phyloP scores from a whole-genome alignment of 2,888 invertebrate species.

The Drosophila mayaguana region DNA sequence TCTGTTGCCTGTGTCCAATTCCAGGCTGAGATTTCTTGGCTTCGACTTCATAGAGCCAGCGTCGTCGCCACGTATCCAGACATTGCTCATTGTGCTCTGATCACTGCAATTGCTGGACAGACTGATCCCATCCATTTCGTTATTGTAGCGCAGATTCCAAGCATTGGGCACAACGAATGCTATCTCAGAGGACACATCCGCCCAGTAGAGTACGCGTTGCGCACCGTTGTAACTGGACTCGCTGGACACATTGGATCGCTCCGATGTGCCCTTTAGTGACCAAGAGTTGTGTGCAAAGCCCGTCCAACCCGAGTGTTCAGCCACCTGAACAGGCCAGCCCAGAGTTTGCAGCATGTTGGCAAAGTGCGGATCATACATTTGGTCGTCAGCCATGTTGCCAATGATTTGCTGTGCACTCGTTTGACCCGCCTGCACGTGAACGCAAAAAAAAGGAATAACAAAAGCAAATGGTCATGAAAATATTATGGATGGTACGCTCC shows the following conservation, averaged over 20 bases:
- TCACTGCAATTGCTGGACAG: constrained; percentile 77
- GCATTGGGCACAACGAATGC: constrained; percentile 96
- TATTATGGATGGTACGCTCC: not conserved
- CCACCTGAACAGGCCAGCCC: constrained; percentile 94
- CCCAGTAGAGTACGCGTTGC: constrained; percentile 96
- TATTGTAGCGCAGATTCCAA: constrained; percentile 85
- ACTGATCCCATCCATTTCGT: constrained; percentile 72
- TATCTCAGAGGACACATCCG: constrained; percentile 96
- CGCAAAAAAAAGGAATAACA: not conserved
- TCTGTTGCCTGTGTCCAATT: constrained; percentile 85
- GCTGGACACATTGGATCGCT: constrained; percentile 80
- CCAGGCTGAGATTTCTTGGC: constrained; percentile 89
- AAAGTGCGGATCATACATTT: constrained; percentile 86
- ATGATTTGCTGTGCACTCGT: constrained; percentile 92
- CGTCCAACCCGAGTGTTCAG: constrained; percentile 97
- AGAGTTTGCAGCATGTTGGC: constrained; percentile 89
- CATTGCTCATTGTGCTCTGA: constrained; percentile 69
- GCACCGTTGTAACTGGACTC: constrained; percentile 93
- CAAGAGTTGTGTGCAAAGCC: constrained; percentile 95
- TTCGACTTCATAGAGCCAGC: constrained; percentile 82
- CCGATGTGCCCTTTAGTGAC: constrained; percentile 86
- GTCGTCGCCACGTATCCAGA: constrained; percentile 75
- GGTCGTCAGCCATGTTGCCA: constrained; percentile 83
- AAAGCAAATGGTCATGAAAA: not conserved
- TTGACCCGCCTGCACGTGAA: constrained; percentile 88